Evolutionary conservation across 2,113 vertebrate species (phyloP).

Genomic region (Cranoglanis bouderius): DNA sequence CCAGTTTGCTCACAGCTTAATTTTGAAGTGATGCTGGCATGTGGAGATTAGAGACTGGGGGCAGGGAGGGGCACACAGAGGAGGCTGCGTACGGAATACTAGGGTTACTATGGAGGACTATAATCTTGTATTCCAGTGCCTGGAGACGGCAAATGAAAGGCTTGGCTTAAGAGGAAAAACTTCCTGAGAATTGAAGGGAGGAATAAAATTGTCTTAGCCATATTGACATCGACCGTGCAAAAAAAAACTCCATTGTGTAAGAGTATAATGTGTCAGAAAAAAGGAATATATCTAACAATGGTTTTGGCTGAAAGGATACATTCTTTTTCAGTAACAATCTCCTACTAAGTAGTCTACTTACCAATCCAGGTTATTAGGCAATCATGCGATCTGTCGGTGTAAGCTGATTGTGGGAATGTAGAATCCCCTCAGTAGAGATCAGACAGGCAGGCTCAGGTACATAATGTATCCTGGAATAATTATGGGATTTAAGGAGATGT

Average conservation of each 20-base stretch:
- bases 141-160: slow-evolving; percentile 66
- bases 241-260: slow-evolving; percentile 35
- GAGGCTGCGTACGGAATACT: slow-evolving; percentile 56
- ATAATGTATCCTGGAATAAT: slow-evolving; percentile 75
- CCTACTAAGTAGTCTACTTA: slow-evolving; percentile 68
- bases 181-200: slow-evolving; percentile 56
- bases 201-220: slow-evolving; percentile 54
- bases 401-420: slow-evolving; percentile 73
- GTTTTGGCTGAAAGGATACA: slow-evolving; percentile 57
- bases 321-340: slow-evolving; percentile 63
- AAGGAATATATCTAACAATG: slow-evolving; percentile 50
- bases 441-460: slow-evolving; percentile 72
- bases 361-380: slow-evolving; percentile 68
- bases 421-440: slow-evolving; percentile 70
- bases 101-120: slow-evolving; percentile 61
- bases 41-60: slow-evolving; percentile 66
- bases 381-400: slow-evolving; percentile 71
- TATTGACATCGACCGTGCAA: slow-evolving; percentile 45
- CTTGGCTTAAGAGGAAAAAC: slow-evolving; percentile 57
- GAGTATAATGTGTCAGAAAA: slow-evolving; percentile 38
- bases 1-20: slow-evolving; percentile 65
- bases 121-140: slow-evolving; percentile 60
- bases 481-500: slow-evolving; percentile 74
- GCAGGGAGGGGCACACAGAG: slow-evolving; percentile 54
- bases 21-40: slow-evolving; percentile 66